Evolutionary conservation across 2,797 vertebrate genomes (phyloP).

Genomic region (Spinibarbus caldwelli): DNA sequence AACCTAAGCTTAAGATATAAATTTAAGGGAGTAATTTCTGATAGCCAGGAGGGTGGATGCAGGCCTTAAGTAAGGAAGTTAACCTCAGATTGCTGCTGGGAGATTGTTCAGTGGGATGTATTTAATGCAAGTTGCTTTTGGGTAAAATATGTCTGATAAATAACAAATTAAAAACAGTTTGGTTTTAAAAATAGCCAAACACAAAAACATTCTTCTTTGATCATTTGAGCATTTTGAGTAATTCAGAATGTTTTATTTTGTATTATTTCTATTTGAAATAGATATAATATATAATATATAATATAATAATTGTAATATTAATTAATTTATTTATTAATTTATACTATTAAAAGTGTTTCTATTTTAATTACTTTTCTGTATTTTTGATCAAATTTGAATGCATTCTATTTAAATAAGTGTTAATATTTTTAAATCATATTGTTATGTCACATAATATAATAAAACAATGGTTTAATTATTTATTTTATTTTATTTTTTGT

Average conservation of each 20-base stretch:
- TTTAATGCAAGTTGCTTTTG: neutral
- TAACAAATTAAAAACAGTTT: neutral
- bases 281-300: no score
- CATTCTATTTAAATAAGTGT: neutral
- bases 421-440: no score
- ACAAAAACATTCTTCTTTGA: neutral
- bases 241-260: neutral
- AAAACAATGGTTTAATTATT: no score
- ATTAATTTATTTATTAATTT: no score
- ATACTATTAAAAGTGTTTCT: no score
- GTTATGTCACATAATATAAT: no score
- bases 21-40: constrained; percentile 6
- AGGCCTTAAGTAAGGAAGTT: constrained; percentile 10
- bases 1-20: neutral
- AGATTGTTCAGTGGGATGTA: neutral
- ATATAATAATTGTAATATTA: no score
- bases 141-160: neutral
- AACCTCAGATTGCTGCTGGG: neutral
- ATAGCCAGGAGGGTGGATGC: neutral
- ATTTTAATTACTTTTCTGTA: no score
- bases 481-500: no score
- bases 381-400: neutral
- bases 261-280: neutral
- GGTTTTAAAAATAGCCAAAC: neutral
- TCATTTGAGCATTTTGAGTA: neutral